Percentiles rank a stretch among this genome's conserved stretches.
Conservation (phyloP, 2,797 vertebrate genomes). For the Eupleurogrammus muticus region DNA sequence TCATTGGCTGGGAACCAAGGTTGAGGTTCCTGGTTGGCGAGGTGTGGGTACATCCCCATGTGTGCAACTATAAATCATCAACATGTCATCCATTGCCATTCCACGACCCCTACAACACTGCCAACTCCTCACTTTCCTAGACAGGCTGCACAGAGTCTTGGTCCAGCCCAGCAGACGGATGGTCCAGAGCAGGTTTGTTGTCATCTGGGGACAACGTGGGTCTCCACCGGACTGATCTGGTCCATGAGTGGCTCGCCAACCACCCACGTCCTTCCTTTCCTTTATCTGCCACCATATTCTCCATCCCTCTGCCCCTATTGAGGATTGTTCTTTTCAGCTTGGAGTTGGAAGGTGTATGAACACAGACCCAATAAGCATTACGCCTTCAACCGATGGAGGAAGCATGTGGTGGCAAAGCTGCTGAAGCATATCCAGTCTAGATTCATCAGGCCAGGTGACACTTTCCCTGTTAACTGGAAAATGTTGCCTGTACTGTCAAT, state of each 20-base stretch:
- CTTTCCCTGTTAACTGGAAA: no score
- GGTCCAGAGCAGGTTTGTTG: not conserved
- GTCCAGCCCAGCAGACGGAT: not conserved
- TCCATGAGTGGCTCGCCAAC: not conserved
- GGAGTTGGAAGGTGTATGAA: no score
- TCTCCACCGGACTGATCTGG: not conserved
- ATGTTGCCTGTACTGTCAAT: no score
- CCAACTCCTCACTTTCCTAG: not conserved
- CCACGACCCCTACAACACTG: not conserved
- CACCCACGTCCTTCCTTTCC: not conserved
- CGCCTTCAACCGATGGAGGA: no score
- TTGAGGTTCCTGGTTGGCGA: no score
- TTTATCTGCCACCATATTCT: not conserved
- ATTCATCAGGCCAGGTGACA: no score
- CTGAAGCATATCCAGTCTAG: no score
- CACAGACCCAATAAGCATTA: no score
- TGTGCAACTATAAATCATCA: not conserved
- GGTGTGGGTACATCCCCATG: not conserved
- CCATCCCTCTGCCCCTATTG: no score
- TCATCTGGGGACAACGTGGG: not conserved
- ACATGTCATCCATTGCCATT: not conserved
- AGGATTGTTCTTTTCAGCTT: no score
- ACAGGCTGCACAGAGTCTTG: not conserved
- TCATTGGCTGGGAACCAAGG: no score
- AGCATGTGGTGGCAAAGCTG: no score